Evolutionary conservation across 2,113 vertebrate genomes (phyloP).

Genomic region (Scartelaos histophorus): DNA sequence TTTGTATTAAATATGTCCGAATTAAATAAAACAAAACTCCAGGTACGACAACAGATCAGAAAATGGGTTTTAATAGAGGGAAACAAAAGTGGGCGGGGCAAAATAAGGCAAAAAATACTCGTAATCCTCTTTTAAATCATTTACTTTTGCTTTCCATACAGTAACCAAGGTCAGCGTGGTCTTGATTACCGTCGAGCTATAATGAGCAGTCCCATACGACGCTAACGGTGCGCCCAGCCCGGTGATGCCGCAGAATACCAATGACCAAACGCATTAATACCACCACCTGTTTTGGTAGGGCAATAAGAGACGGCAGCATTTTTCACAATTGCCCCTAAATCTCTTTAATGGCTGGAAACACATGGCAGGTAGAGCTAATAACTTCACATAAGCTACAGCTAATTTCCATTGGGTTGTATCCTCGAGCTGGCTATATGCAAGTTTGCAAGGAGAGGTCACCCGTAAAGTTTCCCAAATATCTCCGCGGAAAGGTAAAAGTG

Average conservation of each 20-base stretch:
- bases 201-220: constrained; percentile 62
- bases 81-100: no score
- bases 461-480: constrained; percentile 1
- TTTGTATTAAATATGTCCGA: no score
- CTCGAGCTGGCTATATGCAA: neutral
- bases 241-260: constrained; percentile 50
- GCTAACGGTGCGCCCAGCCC: constrained; percentile 58
- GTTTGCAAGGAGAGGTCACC: constrained; percentile 6
- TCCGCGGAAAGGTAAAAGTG: constrained; percentile 2
- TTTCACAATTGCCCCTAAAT: constrained; percentile 27
- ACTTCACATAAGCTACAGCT: neutral
- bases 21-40: no score
- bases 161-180: constrained; percentile 65
- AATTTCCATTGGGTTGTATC: neutral
- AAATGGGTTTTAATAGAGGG: no score
- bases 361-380: constrained; percentile 12
- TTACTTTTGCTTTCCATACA: neutral
- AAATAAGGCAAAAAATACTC: no score
- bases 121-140: no score
- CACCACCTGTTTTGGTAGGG: constrained; percentile 20
- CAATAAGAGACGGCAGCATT: constrained; percentile 8
- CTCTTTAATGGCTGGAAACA: constrained; percentile 23
- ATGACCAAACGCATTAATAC: constrained; percentile 45
- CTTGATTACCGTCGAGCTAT: constrained; percentile 52
- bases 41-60: no score